These are phyloP conservation scores for Urechis unicinctus DNA, from an alignment of 2,888 invertebrate species.

Conservation along the genomic window DNA sequence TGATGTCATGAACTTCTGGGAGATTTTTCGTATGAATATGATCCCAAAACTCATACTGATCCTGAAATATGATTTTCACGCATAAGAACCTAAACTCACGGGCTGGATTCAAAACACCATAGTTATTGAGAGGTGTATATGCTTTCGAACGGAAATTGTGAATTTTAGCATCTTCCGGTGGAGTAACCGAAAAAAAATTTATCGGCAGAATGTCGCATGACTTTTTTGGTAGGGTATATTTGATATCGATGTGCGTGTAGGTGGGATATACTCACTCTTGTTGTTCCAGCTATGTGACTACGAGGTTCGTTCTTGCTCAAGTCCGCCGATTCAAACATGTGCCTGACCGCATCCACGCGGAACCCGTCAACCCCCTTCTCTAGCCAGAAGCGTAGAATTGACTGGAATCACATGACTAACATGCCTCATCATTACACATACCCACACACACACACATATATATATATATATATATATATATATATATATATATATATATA, in stretches of 20 bases:
- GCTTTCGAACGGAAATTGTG: too few species aligned
- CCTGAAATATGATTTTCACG: conserved; percentile 20
- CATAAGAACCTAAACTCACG: too few species aligned
- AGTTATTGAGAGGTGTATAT: not conserved
- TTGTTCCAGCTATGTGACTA: not conserved
- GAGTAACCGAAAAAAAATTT: too few species aligned
- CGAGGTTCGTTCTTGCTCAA: not conserved
- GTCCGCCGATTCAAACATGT: conserved; percentile 51
- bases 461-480: too few species aligned
- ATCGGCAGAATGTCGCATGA: too few species aligned
- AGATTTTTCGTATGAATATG: conserved; percentile 30
- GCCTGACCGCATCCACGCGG: conserved; percentile 74
- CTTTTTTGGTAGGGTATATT: too few species aligned
- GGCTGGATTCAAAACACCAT: not conserved
- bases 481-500: too few species aligned
- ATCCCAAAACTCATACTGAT: conserved; percentile 23
- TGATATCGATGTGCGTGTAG: too few species aligned
- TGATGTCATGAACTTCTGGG: conserved; percentile 24
- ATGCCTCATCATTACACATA: not conserved
- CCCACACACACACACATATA: too few species aligned
- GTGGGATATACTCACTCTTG: not conserved
- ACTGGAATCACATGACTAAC: not conserved
- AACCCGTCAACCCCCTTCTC: conserved; percentile 78
- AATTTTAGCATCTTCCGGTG: too few species aligned
- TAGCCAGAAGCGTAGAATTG: conserved; percentile 57